Base-by-base conservation (phyloP, 2,888 invertebrate genomes). In the Xylocampa areola region DNA sequence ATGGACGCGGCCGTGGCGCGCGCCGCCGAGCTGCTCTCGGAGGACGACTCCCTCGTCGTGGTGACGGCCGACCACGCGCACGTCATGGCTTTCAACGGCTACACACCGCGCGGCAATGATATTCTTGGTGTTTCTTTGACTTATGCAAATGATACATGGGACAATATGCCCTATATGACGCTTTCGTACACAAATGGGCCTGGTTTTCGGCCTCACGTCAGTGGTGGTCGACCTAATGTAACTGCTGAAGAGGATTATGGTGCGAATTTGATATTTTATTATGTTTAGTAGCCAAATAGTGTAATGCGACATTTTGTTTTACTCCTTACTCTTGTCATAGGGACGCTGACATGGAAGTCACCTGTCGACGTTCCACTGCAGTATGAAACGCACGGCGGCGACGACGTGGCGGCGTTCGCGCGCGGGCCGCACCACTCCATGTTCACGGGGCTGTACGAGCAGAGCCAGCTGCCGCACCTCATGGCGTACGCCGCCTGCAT, bases 1-100 rank as follows among this genome's bases (percentile, higher is more conserved):
- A 91, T 97, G 76, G 94, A 95, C 65, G 85, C 89, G 13, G 95
- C 97, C 25, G 91, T 96, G 44, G 48, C 53, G 35, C 76, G 77
- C 32, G 87, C 97, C 7, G 66, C 90, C 30, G 62, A 62, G 35
- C 82, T 94, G 60, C 85, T 96, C 25, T 54, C 76, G 0, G 80
- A 77, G 35, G 77, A 80, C 8, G 86, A 97, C 61, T 97, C 97
- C 0, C 89, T 98, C 27, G 94, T 97, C 13, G 95, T 97, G 21
- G 97, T 97, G 8, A 96, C 96, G 0, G 94, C 97, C 0, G 97
- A 97, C 87, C 97, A 97, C 84, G 94, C 96, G 0, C 97, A 97
- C 83, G 95, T 95, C 0, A 95, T 97, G 94, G 89, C 95, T 11
- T 93, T 95, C 68, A 94, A 94, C 41, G 97, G 97, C 0, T 97